Percentiles rank a stretch among this genome's conserved stretches.
phyloP scores from a whole-genome alignment of 2,113 vertebrate species.

The Hypomesus transpacificus region DNA sequence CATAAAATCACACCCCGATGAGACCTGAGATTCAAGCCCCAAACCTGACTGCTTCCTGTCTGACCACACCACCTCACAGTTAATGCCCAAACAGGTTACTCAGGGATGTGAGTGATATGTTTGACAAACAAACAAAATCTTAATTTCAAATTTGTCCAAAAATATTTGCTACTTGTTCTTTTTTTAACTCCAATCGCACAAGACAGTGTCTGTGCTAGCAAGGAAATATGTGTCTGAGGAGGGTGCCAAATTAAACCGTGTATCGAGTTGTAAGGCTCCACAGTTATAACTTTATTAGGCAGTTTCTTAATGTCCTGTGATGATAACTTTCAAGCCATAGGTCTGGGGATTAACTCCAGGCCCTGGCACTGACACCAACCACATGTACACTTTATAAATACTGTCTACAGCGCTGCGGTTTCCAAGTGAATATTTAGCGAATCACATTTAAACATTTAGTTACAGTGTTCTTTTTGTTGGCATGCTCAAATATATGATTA shows the following conservation, averaged over 20 bases:
- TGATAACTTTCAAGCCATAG: conserved; percentile 29
- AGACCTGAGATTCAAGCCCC: conserved; percentile 24
- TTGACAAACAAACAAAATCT: conserved; percentile 34
- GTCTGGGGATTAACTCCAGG: conserved; percentile 15
- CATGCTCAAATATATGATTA: conserved; percentile 26
- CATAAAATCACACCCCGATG: conserved; percentile 20
- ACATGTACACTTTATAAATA: conserved; percentile 36
- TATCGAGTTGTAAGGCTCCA: conserved; percentile 28
- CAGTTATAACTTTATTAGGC: conserved; percentile 35
- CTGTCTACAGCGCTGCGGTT: conserved; percentile 22
- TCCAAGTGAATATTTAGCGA: conserved; percentile 36
- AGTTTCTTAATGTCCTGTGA: conserved; percentile 33
- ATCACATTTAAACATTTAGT: conserved; percentile 31
- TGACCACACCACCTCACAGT: conserved; percentile 16
- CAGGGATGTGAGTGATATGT: conserved; percentile 31
- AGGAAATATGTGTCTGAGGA: conserved; percentile 35
- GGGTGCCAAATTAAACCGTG: conserved; percentile 38
- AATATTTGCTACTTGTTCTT: conserved; percentile 37
- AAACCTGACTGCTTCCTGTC: conserved; percentile 40
- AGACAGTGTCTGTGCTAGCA: conserved; percentile 23
- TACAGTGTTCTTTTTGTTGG: conserved; percentile 18
- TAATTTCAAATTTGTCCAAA: conserved; percentile 31
- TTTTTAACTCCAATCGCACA: conserved; percentile 20
- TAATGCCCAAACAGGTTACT: conserved; percentile 40
- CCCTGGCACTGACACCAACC: conserved; percentile 18